Percentiles rank a stretch among this genome's conserved stretches.
Conservation (phyloP, 2,888 invertebrate genomes). For the Drosophila birchii region DNA sequence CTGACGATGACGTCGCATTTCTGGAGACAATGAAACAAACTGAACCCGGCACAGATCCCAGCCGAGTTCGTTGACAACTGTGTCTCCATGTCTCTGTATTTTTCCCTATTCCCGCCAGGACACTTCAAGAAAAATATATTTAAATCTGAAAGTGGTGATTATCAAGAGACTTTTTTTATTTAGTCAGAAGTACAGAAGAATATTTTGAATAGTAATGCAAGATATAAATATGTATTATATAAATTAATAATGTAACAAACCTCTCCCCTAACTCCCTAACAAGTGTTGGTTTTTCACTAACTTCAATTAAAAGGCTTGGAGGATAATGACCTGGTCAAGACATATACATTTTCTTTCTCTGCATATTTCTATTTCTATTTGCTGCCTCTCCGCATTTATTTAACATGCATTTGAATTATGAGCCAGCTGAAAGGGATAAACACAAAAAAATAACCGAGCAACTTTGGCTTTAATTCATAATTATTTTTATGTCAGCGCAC, state of each 20-base stretch:
- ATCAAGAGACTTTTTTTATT: accelerated
- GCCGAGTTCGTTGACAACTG: conserved; percentile 73
- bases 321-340: neutral
- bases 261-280: no score
- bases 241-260: neutral
- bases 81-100: conserved; percentile 13
- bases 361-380: conserved; percentile 26
- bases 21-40: conserved; percentile 71
- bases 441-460: conserved; percentile 52
- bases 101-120: conserved; percentile 1
- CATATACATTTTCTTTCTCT: neutral
- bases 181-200: neutral
- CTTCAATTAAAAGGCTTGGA: neutral
- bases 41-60: conserved; percentile 64
- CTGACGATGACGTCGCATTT: conserved; percentile 78
- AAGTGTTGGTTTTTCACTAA: no score
- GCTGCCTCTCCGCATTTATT: conserved; percentile 47
- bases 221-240: neutral
- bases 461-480: conserved; percentile 76
- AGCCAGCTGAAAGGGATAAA: conserved; percentile 41
- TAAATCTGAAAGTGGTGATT: neutral
- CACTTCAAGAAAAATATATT: conserved; percentile 11
- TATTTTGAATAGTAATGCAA: neutral
- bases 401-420: conserved; percentile 77
- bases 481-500: conserved; percentile 78